These are phyloP conservation scores for Hydropotes inermis DNA, from an alignment of 2,113 vertebrate genomes.

Conservation along the genomic window DNA sequence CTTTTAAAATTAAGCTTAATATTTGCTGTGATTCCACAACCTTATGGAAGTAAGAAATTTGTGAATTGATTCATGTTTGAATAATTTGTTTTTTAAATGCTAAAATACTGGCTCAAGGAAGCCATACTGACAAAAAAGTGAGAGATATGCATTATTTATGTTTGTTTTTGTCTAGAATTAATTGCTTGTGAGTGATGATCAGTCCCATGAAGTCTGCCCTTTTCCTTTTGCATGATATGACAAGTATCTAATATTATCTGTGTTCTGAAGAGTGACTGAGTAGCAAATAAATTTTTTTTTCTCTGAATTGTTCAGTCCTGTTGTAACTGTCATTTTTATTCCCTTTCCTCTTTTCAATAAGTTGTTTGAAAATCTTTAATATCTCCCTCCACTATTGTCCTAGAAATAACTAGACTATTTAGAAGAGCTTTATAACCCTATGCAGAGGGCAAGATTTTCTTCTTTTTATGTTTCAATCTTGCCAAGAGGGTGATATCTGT, in stretches of 20 bases:
- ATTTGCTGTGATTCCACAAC: slow-evolving; percentile 2
- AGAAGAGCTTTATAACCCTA: neutral
- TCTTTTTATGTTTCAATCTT: neutral
- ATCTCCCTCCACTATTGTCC: neutral
- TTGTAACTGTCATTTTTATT: slow-evolving; percentile 10
- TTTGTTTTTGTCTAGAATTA: neutral
- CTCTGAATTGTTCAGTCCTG: neutral
- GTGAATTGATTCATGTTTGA: neutral
- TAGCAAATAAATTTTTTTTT: neutral
- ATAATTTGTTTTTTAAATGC: neutral
- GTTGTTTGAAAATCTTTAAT: neutral
- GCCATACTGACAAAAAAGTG: neutral
- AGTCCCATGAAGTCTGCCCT: neutral
- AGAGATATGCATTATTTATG: neutral
- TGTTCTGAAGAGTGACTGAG: neutral
- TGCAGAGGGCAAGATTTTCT: neutral
- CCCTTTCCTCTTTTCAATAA: neutral
- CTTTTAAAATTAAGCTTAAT: slow-evolving; percentile 43
- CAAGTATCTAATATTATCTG: neutral
- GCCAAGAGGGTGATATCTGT: neutral
- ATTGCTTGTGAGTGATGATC: neutral
- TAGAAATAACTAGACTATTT: neutral
- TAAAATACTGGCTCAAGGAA: neutral
- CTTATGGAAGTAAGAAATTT: neutral
- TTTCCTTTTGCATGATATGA: neutral